Base-by-base conservation (phyloP, 1,140 invertebrate species). In the Brachionus paranguensis region DNA sequence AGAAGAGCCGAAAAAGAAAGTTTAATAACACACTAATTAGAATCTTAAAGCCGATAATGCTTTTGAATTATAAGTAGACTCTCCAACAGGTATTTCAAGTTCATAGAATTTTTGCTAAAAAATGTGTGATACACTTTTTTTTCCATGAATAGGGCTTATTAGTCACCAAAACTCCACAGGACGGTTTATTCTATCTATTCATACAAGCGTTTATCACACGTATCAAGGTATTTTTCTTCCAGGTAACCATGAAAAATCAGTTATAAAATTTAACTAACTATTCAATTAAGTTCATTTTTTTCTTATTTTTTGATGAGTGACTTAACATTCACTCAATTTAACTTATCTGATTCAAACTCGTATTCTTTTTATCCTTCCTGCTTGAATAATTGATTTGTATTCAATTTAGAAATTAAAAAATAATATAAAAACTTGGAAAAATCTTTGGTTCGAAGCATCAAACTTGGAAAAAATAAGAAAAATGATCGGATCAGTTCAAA, bases 61-160 rank as follows among this genome's bases (percentile, higher is more conserved):
- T 50, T 50, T 27, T 50, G 20, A 76, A 50, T 76, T 27, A 29
- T 45, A 27, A 50, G 24, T 27, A 50, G 47, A 76, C 24, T 47
- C 43, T 27, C 20, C 27, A 76, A 76, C 20, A 76, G 45, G 45
- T 76, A 76, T 76, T 76, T 50, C 72, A 76, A 76, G 72, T 50
- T 47, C 10, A 76, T 20, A 27, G 24, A 50, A 27, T 76, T 47
- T 37, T 27, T 76, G n/a, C 17, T 74, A 43, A 24, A 50, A 50
- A 76, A 76, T 27, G 72, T 76, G 72, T 76, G 72, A 76, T 76
- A 76, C 45, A 76, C 72, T 76, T 20, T 72, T 72, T 24, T 43
- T 29, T 29, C n/a, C 33, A 41, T 12, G 45, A 50, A 76, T 76
- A 76, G 72, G 45, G 43, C 72, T 76, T 76, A 76, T 76, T 76